Conservation (phyloP, 2,797 vertebrate genomes). For the Chloroceryle amazona region DNA sequence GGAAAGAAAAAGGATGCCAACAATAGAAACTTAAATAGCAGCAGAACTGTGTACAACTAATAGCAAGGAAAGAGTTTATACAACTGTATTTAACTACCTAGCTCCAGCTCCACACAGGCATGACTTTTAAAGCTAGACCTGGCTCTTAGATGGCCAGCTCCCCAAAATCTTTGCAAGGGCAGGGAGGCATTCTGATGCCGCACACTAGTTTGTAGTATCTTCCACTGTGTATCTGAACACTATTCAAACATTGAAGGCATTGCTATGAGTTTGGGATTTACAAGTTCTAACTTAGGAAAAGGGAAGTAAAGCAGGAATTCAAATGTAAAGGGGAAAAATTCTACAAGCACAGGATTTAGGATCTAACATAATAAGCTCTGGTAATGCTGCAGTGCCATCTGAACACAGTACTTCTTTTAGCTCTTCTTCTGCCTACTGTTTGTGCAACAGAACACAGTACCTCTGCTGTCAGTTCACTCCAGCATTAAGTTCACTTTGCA, state of each 20-base stretch:
- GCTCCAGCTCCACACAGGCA: not conserved
- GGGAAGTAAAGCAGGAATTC: not conserved
- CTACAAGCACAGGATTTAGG: not conserved
- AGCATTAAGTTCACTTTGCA: not conserved
- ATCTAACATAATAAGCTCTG: not conserved
- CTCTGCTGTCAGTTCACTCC: not conserved
- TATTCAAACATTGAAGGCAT: not conserved
- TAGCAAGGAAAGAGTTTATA: not conserved
- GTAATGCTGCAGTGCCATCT: not conserved
- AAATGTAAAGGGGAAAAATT: not conserved
- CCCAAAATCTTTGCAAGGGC: not conserved
- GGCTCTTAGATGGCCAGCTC: not conserved
- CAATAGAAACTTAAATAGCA: not conserved
- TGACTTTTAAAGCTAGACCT: not conserved
- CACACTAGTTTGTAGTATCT: not conserved
- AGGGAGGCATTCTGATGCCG: not conserved
- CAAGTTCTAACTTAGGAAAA: not conserved
- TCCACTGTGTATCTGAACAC: not conserved
- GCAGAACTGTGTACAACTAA: not conserved
- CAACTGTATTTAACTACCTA: not conserved
- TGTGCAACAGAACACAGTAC: not conserved
- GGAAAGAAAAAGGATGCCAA: not conserved
- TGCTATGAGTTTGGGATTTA: not conserved
- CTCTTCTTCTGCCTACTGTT: not conserved
- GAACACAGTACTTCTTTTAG: not conserved